Conservation (phyloP, 2,113 vertebrate species). For the Dicerorhinus sumatrensis region DNA sequence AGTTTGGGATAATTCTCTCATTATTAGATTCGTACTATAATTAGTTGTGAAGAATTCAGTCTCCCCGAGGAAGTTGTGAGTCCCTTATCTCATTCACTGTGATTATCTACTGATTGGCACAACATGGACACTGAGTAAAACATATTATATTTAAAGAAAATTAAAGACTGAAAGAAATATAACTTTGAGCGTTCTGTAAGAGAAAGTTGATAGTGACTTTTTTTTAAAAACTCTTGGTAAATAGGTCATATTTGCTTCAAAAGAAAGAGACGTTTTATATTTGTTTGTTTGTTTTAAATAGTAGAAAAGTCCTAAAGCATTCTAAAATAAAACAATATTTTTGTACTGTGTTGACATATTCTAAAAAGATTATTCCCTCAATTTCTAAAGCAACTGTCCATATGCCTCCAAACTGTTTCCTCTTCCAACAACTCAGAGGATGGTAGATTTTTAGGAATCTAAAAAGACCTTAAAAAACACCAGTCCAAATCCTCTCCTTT, state of each 20-base stretch:
- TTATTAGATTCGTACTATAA: background rate
- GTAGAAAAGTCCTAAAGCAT: background rate
- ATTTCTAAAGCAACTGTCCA: background rate
- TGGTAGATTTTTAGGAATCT: background rate
- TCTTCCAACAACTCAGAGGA: background rate
- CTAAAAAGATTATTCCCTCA: background rate
- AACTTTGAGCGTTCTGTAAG: background rate
- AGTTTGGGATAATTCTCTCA: background rate
- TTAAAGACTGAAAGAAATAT: background rate
- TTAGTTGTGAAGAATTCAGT: background rate
- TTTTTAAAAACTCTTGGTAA: background rate
- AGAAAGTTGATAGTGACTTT: background rate
- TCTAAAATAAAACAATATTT: background rate
- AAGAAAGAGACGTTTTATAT: background rate
- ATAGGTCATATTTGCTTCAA: conserved; percentile 12
- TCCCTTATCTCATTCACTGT: background rate
- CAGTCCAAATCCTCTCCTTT: background rate
- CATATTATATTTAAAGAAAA: background rate
- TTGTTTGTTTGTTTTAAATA: background rate
- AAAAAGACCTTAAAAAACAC: background rate
- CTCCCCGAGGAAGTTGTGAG: background rate
- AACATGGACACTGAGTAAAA: background rate
- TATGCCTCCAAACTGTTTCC: background rate
- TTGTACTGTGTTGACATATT: background rate
- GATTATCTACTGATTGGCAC: background rate